These are phyloP conservation scores for Doris montereyensis DNA, from an alignment of 2,888 invertebrate species.

Conservation along the genomic window DNA sequence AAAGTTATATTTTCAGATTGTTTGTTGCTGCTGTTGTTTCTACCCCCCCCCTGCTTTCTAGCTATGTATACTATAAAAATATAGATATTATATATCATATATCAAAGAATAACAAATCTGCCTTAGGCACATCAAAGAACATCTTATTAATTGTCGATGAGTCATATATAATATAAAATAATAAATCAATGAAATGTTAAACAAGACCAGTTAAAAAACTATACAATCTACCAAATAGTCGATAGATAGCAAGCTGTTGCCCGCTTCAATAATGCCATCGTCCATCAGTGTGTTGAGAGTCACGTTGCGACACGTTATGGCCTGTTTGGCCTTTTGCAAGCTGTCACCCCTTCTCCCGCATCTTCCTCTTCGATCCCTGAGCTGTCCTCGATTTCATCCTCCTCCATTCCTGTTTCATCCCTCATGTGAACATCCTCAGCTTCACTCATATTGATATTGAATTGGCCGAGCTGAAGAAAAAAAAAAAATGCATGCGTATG, in stretches of 20 bases:
- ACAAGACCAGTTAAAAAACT: no score
- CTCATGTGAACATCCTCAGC: no score
- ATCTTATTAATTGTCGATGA: no score
- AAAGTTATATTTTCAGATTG: no score
- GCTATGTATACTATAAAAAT: no score
- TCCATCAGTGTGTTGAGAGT: slow-evolving; percentile 89
- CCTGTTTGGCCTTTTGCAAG: slow-evolving; percentile 51
- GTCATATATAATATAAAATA: no score
- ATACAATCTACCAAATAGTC: slow-evolving; percentile 92
- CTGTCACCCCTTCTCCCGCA: slow-evolving; percentile 25
- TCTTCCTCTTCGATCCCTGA: slow-evolving; percentile 53
- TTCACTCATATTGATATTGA: slow-evolving; percentile 46
- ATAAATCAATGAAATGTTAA: no score
- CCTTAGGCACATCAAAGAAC: no score
- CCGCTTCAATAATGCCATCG: slow-evolving; percentile 88
- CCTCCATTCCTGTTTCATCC: slow-evolving; percentile 49
- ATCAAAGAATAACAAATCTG: no score
- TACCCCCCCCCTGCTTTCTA: no score
- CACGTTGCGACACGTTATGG: slow-evolving; percentile 76
- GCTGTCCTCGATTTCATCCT: slow-evolving; percentile 47
- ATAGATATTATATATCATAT: no score
- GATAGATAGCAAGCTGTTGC: slow-evolving; percentile 88
- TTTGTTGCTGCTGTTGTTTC: no score
- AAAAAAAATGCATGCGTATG: not conserved
- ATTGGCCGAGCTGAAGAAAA: not conserved